Conservation (phyloP, 2,888 invertebrate species). For the Halictus ligatus region DNA sequence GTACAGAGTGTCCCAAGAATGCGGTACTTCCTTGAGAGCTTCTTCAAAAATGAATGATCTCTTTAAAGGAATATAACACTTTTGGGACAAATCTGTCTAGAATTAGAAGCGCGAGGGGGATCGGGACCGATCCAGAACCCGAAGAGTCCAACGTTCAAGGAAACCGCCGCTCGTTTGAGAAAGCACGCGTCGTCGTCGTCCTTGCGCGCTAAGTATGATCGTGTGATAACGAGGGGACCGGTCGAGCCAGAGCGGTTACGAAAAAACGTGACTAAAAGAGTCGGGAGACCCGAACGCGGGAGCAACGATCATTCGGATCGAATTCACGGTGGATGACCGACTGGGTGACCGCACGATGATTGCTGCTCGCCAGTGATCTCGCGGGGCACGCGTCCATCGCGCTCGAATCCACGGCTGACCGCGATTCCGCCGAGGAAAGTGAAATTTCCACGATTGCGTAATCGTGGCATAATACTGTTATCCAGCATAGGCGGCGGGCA, state of each 20-base stretch:
- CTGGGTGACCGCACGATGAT: neutral
- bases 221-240: slow-evolving; percentile 41
- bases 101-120: neutral
- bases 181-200: slow-evolving; percentile 42
- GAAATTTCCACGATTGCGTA: slow-evolving; percentile 76
- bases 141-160: neutral
- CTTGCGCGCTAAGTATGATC: slow-evolving; percentile 55
- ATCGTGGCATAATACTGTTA: slow-evolving; percentile 72
- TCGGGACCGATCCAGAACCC: neutral
- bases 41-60: too few relatives aligned
- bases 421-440: slow-evolving; percentile 73
- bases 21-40: too few relatives aligned
- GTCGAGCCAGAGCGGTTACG: slow-evolving; percentile 38
- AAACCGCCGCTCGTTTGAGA: slow-evolving; percentile 12
- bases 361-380: neutral
- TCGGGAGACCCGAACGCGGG: slow-evolving; percentile 12
- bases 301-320: slow-evolving; percentile 4
- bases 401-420: slow-evolving; percentile 18
- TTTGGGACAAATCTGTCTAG: too few relatives aligned
- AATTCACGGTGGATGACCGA: neutral
- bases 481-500: slow-evolving; percentile 53
- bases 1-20: too few relatives aligned
- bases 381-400: slow-evolving; percentile 22
- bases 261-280: slow-evolving; percentile 28
- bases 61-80: too few relatives aligned